Evolutionary conservation across 2,888 invertebrate genomes (phyloP), one percentile per base, ranked within the genome.

Genomic region (Thymelicus acteon): DNA sequence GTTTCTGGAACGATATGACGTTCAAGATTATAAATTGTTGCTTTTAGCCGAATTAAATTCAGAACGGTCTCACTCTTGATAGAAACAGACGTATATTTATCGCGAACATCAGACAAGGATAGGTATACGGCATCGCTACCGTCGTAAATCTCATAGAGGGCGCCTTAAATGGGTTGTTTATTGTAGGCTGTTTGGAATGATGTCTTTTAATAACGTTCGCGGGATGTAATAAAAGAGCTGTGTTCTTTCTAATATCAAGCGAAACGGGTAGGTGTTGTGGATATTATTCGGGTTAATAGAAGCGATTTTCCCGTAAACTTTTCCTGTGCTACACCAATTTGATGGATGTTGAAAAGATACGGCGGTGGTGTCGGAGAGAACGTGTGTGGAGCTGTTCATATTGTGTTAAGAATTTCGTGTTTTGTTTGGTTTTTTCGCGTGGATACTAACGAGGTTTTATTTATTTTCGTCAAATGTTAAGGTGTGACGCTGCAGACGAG

Each of bases 111-210:
- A 62, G 75, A 77, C 44, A 39, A 73, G 62, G 77, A 74, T 58
- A 60, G 57, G 40, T 64, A 65, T 67, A 69, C 37, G 52, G 24
- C 37, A 40, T 37, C 31, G 12, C 13, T 65, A 19, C 39, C 58
- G 52, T 69, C 65, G 69, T 72, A 69, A 73, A 74, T 71, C 80
- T 80, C 73, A 72, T 72, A 69, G 75, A 74, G 76, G 74, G 77
- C 78, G 79, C 78, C 76, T 76, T 78, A 84, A 86, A 87, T 86
- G 84, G 80, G 82, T 86, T 87, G 86, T 87, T 88, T 86, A 87
- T 87, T 76, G 81, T 83, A 81, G 81, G 81, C 83, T 76, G 79
- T 87, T 85, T 76, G 80, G 78, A 86, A 83, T 87, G 82, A 87
- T 87, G 85, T 83, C 82, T 85, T 85, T 85, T 85, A 86, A 85